These are phyloP conservation scores for Anastrepha ludens DNA, from an alignment of 1,140 invertebrate species.

Conservation along the genomic window DNA sequence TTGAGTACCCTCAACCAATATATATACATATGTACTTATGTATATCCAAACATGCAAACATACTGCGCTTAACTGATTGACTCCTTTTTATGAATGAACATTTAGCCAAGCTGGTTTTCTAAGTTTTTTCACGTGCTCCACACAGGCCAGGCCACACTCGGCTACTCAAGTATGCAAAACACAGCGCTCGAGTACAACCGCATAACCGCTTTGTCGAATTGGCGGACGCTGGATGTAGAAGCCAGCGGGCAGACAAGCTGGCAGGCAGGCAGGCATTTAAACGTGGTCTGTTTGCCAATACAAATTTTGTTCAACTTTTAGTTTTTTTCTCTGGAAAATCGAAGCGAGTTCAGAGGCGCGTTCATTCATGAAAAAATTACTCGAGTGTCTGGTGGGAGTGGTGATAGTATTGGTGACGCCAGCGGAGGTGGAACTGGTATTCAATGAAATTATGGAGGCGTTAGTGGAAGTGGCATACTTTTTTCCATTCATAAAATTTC, in stretches of 20 bases:
- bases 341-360: conserved; percentile 22
- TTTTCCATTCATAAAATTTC: not conserved
- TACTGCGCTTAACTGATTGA: not conserved
- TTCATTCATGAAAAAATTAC: conserved; percentile 50
- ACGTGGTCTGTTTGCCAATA: not conserved
- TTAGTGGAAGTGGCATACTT: conserved; percentile 23
- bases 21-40: not conserved
- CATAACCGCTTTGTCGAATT: conserved; percentile 23
- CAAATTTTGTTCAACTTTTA: not conserved
- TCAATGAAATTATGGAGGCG: conserved; percentile 48
- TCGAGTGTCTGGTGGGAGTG: conserved; percentile 12
- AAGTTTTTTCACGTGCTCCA: conserved; percentile 30
- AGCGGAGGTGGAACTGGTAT: not conserved
- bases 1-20: not conserved
- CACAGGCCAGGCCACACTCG: not conserved
- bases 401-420: conserved; percentile 23
- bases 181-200: not conserved
- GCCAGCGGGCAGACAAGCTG: not conserved
- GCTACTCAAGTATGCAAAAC: conserved; percentile 31
- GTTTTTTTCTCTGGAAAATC: not conserved
- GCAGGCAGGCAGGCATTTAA: conserved; percentile 7
- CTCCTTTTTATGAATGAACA: conserved; percentile 51
- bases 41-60: not conserved
- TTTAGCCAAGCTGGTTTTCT: conserved; percentile 29
- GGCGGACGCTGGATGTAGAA: not conserved